Conservation (phyloP, 2,888 invertebrate species). For the Xanthia icteritia region DNA sequence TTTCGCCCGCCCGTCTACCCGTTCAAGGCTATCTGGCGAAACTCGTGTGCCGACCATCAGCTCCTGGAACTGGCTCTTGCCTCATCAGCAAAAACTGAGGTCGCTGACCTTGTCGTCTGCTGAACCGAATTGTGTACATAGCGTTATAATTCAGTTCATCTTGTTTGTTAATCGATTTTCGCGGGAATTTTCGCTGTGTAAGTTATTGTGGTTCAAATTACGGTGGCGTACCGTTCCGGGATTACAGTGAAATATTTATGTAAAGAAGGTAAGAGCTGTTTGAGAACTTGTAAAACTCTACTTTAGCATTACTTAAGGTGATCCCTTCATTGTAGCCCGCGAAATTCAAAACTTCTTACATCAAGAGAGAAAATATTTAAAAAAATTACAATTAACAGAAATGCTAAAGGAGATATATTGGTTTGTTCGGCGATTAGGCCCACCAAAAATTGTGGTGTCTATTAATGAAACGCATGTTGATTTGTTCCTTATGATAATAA, state of each 20-base stretch:
- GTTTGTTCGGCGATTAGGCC: too few relatives aligned
- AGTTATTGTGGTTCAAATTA: slow-evolving; percentile 35
- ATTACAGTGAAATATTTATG: not conserved
- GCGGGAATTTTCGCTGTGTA: slow-evolving; percentile 19
- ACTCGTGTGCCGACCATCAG: slow-evolving; percentile 70
- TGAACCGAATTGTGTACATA: slow-evolving; percentile 57
- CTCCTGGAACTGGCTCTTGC: slow-evolving; percentile 52
- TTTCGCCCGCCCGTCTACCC: slow-evolving; percentile 63
- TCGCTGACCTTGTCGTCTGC: slow-evolving; percentile 66
- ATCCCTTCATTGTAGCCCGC: not conserved
- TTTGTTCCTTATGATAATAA: too few relatives aligned
- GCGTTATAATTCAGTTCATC: slow-evolving; percentile 28
- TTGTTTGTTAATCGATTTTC: slow-evolving; percentile 43
- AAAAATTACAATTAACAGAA: too few relatives aligned
- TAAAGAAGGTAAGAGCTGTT: not conserved
- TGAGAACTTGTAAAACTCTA: not conserved
- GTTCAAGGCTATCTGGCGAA: slow-evolving; percentile 73
- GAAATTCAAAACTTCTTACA: not conserved
- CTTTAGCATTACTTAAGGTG: not conserved
- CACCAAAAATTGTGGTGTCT: too few relatives aligned
- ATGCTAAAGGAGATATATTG: too few relatives aligned
- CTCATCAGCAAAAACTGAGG: slow-evolving; percentile 62
- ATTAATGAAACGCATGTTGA: too few relatives aligned
- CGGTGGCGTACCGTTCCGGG: slow-evolving; percentile 6
- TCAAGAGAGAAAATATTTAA: too few relatives aligned